These are phyloP conservation scores for Apostichopus parvimensis DNA, from an alignment of 35 echinoderm and acorn worm species.

Conservation along the genomic window DNA sequence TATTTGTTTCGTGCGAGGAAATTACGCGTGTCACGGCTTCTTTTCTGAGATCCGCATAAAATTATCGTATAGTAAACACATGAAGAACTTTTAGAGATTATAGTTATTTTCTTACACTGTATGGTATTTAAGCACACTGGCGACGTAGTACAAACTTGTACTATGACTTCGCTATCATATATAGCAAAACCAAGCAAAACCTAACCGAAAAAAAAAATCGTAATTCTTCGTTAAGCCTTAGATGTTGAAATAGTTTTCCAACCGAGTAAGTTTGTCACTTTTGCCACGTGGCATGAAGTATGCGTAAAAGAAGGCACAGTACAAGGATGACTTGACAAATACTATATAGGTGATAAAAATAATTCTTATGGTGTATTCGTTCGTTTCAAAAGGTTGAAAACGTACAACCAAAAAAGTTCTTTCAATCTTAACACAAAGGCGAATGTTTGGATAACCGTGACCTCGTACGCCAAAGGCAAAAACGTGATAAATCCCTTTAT, in stretches of 20 bases:
- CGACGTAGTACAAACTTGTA: no score
- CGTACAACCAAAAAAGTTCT: neutral
- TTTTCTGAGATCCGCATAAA: no score
- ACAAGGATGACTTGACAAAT: constrained; percentile 12
- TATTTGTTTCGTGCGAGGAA: no score
- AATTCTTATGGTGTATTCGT: neutral
- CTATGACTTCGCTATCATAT: no score
- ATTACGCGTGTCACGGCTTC: no score
- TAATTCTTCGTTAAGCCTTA: neutral
- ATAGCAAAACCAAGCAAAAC: no score
- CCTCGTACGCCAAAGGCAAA: constrained; percentile 11
- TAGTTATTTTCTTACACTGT: no score
- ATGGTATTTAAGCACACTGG: no score
- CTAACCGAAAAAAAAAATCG: no score
- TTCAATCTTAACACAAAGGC: neutral
- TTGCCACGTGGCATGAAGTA: neutral
- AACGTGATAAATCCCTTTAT: constrained; percentile 31
- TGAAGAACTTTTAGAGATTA: no score
- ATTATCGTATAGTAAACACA: no score
- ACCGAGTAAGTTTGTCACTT: neutral
- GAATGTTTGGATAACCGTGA: constrained; percentile 44
- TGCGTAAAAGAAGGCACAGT: neutral
- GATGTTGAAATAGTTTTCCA: neutral
- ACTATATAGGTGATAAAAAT: constrained; percentile 16
- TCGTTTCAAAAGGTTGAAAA: neutral